Percentiles rank a stretch among this genome's conserved stretches.
Evolutionary conservation across 2,113 vertebrate genomes (phyloP).

Genomic region (Lonchura striata): DNA sequence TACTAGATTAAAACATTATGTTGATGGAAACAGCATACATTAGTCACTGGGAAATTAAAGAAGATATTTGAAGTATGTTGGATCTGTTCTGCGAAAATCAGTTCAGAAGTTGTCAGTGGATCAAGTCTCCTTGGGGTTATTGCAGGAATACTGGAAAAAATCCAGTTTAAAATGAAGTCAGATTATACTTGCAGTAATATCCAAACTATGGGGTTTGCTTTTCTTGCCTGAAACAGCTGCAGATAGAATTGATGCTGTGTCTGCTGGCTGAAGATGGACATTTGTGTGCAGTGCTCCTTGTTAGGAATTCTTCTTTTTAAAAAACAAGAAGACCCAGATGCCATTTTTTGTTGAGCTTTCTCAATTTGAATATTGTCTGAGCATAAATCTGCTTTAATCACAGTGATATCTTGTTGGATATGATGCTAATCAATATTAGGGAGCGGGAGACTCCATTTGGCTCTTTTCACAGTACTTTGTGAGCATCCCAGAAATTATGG

Average conservation of each 20-base stretch:
- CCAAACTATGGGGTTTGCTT: background rate
- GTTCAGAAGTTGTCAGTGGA: slow-evolving; percentile 27
- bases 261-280: background rate
- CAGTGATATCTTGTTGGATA: background rate
- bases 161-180: slow-evolving; percentile 50
- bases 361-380: background rate
- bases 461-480: background rate
- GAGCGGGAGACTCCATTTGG: background rate
- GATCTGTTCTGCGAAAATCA: background rate
- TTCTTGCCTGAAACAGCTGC: slow-evolving; percentile 17
- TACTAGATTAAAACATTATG: slow-evolving; percentile 8
- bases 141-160: slow-evolving; percentile 46
- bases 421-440: background rate
- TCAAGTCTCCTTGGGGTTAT: slow-evolving; percentile 17
- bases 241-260: background rate
- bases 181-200: slow-evolving; percentile 1
- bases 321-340: background rate
- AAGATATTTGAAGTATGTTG: slow-evolving; percentile 38
- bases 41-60: slow-evolving; percentile 49
- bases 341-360: background rate
- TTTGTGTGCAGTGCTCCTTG: background rate
- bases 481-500: background rate
- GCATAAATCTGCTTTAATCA: background rate
- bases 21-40: background rate
- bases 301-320: background rate